phyloP scores from a whole-genome alignment of 1,140 invertebrate species.

The Notospermus geniculatus region DNA sequence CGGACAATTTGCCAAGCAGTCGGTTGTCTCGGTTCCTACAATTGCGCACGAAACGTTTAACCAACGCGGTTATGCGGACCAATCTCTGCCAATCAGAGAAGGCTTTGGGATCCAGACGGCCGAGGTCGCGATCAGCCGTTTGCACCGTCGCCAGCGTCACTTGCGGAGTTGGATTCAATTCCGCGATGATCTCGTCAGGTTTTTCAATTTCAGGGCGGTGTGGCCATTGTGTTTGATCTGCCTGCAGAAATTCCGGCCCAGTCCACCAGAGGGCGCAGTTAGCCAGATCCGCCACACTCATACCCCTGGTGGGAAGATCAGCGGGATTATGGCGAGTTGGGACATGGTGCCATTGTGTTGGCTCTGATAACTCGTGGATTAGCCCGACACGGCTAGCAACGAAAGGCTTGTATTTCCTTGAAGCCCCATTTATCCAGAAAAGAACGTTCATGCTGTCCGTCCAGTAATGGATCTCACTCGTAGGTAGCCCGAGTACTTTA shows the following conservation, averaged over 20 bases:
- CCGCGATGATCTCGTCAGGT: neutral
- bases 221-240: neutral
- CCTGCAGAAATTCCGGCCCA: conserved; percentile 16
- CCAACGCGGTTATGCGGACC: neutral
- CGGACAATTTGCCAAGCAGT: neutral
- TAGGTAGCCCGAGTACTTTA: neutral
- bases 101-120: neutral
- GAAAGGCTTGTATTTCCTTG: too few relatives aligned
- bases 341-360: neutral
- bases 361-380: neutral
- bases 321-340: neutral
- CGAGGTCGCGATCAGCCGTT: neutral
- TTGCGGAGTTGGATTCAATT: neutral
- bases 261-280: neutral
- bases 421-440: too few relatives aligned
- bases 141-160: neutral
- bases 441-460: too few relatives aligned
- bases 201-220: neutral
- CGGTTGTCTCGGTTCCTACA: neutral
- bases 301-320: neutral
- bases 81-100: neutral
- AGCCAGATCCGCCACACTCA: neutral
- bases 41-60: neutral
- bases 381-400: neutral
- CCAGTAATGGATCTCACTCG: too few relatives aligned